These are phyloP conservation scores for Phenganax marumi DNA, from an alignment of 92 coral and sea anemone species.

Conservation along the genomic window DNA sequence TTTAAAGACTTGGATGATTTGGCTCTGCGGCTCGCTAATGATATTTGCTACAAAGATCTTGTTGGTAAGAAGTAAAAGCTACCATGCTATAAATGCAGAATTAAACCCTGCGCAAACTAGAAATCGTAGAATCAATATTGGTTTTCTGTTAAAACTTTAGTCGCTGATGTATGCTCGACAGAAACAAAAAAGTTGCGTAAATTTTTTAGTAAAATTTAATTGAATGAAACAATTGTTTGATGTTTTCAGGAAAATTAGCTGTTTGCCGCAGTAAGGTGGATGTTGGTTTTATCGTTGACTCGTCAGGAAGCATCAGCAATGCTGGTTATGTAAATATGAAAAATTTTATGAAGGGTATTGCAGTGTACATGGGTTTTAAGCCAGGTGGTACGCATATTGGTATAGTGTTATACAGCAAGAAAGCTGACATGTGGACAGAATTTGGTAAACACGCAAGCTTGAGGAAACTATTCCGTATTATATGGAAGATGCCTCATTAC, in stretches of 20 bases:
- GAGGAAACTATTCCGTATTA: conserved; percentile 15
- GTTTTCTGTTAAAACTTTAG: neutral
- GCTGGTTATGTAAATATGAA: conserved; percentile 7
- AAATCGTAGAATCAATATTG: neutral
- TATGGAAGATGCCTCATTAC: conserved; percentile 13
- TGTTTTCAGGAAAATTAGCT: neutral
- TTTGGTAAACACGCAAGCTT: neutral
- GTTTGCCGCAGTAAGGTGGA: conserved; percentile 18
- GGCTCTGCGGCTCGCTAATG: neutral
- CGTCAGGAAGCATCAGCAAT: conserved; percentile 24
- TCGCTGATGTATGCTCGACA: neutral
- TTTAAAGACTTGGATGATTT: conserved; percentile 17
- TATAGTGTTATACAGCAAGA: conserved; percentile 17
- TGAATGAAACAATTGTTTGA: neutral
- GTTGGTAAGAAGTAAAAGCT: conserved; percentile 4
- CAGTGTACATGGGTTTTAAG: conserved; percentile 34
- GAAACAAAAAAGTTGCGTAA: neutral
- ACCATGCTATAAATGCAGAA: neutral
- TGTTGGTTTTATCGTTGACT: conserved; percentile 34
- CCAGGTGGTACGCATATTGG: conserved; percentile 25
- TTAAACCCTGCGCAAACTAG: neutral
- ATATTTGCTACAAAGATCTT: neutral
- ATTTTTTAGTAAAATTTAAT: neutral
- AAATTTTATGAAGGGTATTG: conserved; percentile 23
- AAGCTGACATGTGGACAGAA: neutral